These are phyloP conservation scores for Drosophila subquinaria DNA, from an alignment of 2,888 invertebrate species.

Conservation along the genomic window DNA sequence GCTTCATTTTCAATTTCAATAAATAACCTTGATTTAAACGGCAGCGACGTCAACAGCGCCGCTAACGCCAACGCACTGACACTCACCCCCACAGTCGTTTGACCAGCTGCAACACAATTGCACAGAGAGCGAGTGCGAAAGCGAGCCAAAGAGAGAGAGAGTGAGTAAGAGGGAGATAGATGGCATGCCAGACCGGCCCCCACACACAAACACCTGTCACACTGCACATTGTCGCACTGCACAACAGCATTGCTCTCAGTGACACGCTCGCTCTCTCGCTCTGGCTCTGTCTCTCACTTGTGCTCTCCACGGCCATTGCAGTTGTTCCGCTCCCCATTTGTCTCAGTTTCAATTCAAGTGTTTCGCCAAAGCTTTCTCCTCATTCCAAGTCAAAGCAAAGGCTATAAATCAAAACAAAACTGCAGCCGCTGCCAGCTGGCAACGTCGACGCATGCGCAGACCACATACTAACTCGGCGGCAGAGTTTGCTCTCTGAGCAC, in stretches of 20 bases:
- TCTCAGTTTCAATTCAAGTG: conserved; percentile 55
- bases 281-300: conserved; percentile 22
- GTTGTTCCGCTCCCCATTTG: conserved; percentile 53
- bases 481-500: conserved; percentile 44
- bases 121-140: conserved; percentile 24
- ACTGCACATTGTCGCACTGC: conserved; percentile 53
- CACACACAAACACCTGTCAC: conserved; percentile 80
- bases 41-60: conserved; percentile 64
- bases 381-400: conserved; percentile 35
- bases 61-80: conserved; percentile 40
- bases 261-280: conserved; percentile 21
- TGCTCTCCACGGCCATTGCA: conserved; percentile 52
- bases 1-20: conserved; percentile 82
- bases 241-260: conserved; percentile 27
- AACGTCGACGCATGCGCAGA: conserved; percentile 54
- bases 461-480: conserved; percentile 23
- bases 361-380: conserved; percentile 57
- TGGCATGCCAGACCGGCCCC: conserved; percentile 70
- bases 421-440: conserved; percentile 63
- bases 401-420: conserved; percentile 77
- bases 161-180: conserved; percentile 16
- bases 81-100: conserved; percentile 59
- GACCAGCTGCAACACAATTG: conserved; percentile 72
- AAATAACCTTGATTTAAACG: conserved; percentile 84
- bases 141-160: conserved; percentile 3